Evolutionary conservation across 2,888 invertebrate species (phyloP), one percentile per base, ranked within the genome.

Genomic region (Eupithecia tripunctaria): DNA sequence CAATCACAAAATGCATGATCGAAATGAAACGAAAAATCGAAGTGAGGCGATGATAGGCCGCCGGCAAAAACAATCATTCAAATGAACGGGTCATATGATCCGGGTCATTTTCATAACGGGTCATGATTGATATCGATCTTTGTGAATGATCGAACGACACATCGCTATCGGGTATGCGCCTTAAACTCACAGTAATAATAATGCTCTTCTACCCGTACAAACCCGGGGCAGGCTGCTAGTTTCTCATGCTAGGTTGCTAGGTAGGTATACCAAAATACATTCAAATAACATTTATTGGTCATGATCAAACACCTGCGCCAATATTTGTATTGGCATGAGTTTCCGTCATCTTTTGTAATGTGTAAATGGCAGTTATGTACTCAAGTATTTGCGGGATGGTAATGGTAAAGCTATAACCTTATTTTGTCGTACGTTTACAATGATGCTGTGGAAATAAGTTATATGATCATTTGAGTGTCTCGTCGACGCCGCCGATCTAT

Each of bases 261-360:
- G 38, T 14, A 36, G 1, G 12, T 2, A 12, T 51, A 25, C 25
- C 25, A 12, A 25, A 14, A 4, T 56, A 14, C 12, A 25, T 56
- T 51, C 56, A 60, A 29, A 60, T 60, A 29, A 29, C 10, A 29
- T 27, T 56, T 60, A 62, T 60, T 68, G 41, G 60, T 29, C 29
- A n/a, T 36, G 25, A 59, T 51, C 25, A 60, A 68, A 56, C 36
- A 68, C 43, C 60, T 56, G 60, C 29, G 60, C 43, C 62, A 68
- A 27, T 68, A 62, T 68, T 68, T 68, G 60, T 62, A 10, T 12
- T 59, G 25, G 12, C 56, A 29, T 60, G 60, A n/a, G 25, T 68
- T 68, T 62, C 29, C 68, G 43, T 60, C 68, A 27, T 60, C 60
- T 63, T 29, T 29, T 60, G 29, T 60, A 56, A 60, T 60, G 29